These are phyloP conservation scores for Scaptomyza pallida DNA, from an alignment of 1,140 invertebrate species.

Conservation along the genomic window DNA sequence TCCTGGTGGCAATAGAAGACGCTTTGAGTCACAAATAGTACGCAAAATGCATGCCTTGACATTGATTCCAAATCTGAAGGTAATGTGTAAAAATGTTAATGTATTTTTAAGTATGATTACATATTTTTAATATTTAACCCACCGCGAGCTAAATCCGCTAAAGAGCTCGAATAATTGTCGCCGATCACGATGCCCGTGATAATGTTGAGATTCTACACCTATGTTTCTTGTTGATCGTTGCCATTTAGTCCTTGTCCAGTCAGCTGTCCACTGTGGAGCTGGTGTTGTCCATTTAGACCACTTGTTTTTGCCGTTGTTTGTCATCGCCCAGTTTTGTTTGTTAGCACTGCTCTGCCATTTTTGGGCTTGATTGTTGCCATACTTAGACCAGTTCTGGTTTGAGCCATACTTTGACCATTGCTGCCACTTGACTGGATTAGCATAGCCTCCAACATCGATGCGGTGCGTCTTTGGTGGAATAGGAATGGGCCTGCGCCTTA, in stretches of 20 bases:
- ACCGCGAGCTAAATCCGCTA: slow-evolving; percentile 59
- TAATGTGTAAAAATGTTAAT: too few relatives aligned
- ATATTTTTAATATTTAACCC: slow-evolving; percentile 26
- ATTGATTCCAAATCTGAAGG: slow-evolving; percentile 69
- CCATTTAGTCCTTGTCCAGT: slow-evolving; percentile 17
- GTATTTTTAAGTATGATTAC: too few relatives aligned
- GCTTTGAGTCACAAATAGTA: slow-evolving; percentile 70
- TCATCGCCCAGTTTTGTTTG: not conserved
- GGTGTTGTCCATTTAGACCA: slow-evolving; percentile 54
- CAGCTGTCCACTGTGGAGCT: slow-evolving; percentile 38
- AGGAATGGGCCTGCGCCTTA: slow-evolving; percentile 62
- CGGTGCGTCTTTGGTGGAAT: slow-evolving; percentile 55
- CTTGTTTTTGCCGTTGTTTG: slow-evolving; percentile 12
- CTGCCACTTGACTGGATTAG: slow-evolving; percentile 60
- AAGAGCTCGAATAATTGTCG: slow-evolving; percentile 65
- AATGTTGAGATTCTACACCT: slow-evolving; percentile 28
- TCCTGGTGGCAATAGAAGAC: slow-evolving; percentile 69
- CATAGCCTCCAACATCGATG: slow-evolving; percentile 46
- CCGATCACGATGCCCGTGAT: slow-evolving; percentile 67
- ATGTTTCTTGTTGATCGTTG: not conserved
- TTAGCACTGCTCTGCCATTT: slow-evolving; percentile 33
- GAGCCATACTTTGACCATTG: slow-evolving; percentile 45
- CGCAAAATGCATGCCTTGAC: slow-evolving; percentile 74
- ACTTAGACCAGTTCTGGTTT: not conserved
- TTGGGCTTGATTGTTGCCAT: slow-evolving; percentile 9